phyloP scores from a whole-genome alignment of 2,113 vertebrate species.

The Platysteira castanea region DNA sequence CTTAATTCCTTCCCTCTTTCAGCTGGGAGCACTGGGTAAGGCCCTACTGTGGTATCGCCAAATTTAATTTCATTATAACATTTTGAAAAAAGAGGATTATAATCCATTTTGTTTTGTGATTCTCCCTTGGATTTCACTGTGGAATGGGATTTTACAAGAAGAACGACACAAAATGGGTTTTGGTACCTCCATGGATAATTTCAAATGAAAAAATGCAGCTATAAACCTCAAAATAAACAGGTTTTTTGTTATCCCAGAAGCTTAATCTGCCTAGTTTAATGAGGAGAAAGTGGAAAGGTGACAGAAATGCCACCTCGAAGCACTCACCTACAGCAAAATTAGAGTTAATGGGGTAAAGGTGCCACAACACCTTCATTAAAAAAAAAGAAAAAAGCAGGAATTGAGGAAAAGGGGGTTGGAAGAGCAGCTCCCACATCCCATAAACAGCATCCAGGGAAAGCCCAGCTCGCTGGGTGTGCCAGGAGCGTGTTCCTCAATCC shows the following conservation, averaged over 20 bases:
- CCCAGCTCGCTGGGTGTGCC: neutral
- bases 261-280: neutral
- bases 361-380: neutral
- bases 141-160: neutral
- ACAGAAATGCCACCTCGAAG: neutral
- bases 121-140: neutral
- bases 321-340: neutral
- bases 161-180: neutral
- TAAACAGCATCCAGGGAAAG: fast-evolving
- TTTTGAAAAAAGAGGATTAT: neutral
- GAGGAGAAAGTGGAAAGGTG: neutral
- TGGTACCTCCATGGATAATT: neutral
- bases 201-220: neutral
- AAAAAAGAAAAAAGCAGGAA: neutral
- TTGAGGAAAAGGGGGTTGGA: neutral
- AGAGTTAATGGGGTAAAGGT: neutral
- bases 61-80: constrained; percentile 32
- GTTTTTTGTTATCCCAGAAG: neutral
- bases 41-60: neutral
- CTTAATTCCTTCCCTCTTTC: constrained; percentile 23
- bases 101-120: neutral
- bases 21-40: neutral
- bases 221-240: neutral
- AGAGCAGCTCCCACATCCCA: neutral
- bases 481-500: fast-evolving